Evolutionary conservation across 2,888 invertebrate genomes (phyloP).

Genomic region (Unio delphinus): DNA sequence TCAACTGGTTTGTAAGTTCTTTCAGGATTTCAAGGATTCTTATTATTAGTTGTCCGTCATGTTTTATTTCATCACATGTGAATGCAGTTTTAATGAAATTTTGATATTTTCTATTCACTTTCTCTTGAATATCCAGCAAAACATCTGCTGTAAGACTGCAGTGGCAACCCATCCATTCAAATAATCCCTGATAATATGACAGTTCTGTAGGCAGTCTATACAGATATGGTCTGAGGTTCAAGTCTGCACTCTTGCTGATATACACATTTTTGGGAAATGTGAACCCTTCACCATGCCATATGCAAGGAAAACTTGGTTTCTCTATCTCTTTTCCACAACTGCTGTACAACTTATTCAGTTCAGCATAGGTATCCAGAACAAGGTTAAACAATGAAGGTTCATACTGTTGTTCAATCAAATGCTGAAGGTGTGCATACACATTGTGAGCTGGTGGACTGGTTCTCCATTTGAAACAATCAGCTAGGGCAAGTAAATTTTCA

Average conservation of each 20-base stretch:
- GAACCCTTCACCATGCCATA: slow-evolving; percentile 19
- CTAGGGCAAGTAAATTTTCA: neutral
- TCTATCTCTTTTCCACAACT: no score
- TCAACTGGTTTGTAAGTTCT: slow-evolving; percentile 9
- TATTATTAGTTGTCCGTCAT: neutral
- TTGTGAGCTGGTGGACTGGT: neutral
- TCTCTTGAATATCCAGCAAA: slow-evolving; percentile 3
- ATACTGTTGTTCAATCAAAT: no score
- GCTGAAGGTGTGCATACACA: slow-evolving; percentile 11
- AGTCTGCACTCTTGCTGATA: slow-evolving; percentile 4
- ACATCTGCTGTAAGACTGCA: slow-evolving; percentile 1
- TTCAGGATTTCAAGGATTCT: slow-evolving; percentile 13
- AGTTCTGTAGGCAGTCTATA: slow-evolving; percentile 21
- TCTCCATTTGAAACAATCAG: slow-evolving; percentile 6
- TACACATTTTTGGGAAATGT: slow-evolving; percentile 4
- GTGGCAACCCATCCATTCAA: slow-evolving; percentile 12
- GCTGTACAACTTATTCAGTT: no score
- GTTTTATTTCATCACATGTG: neutral
- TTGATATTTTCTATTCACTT: slow-evolving; percentile 11
- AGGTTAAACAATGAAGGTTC: slow-evolving; percentile 7
- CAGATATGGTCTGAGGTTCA: slow-evolving; percentile 22
- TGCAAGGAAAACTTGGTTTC: no score
- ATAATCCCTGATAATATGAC: slow-evolving; percentile 10
- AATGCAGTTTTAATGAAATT: neutral
- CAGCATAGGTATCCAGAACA: slow-evolving; percentile 1